These are phyloP conservation scores for Argyresthia goedartella DNA, from an alignment of 2,888 invertebrate genomes.

Conservation along the genomic window DNA sequence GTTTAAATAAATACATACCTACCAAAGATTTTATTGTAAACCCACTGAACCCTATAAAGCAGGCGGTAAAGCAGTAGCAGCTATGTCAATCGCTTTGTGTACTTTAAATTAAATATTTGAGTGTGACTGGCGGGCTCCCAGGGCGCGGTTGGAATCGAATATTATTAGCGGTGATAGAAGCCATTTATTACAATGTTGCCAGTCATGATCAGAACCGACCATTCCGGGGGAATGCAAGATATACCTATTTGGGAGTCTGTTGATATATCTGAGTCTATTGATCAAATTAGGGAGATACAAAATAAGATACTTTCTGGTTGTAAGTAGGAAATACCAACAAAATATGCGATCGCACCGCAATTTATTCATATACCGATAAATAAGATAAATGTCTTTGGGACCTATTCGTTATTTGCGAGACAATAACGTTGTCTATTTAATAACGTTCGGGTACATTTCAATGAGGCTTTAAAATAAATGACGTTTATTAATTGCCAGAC, in stretches of 20 bases:
- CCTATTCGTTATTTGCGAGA: neutral
- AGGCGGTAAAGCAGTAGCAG: constrained; percentile 4
- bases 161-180: constrained; percentile 44
- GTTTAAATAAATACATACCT: neutral
- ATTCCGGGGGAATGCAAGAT: too few species aligned
- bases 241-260: too few species aligned
- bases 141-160: constrained; percentile 33
- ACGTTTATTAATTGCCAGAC: constrained; percentile 4
- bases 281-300: too few species aligned
- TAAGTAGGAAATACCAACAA: too few species aligned
- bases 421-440: constrained; percentile 1
- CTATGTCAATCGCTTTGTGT: constrained; percentile 59
- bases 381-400: too few species aligned
- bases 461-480: constrained; percentile 5
- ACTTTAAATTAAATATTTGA: constrained; percentile 56
- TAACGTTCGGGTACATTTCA: neutral
- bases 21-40: too few species aligned
- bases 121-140: constrained; percentile 38
- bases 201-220: constrained; percentile 30
- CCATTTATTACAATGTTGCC: constrained; percentile 50
- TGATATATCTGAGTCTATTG: too few species aligned
- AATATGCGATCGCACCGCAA: too few species aligned
- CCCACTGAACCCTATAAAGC: too few species aligned
- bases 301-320: too few species aligned
- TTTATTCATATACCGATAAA: too few species aligned